Percentiles rank a stretch among this genome's conserved stretches.
Evolutionary conservation across 1,140 invertebrate species (phyloP).

Genomic region (Lutraria rhynchaena): DNA sequence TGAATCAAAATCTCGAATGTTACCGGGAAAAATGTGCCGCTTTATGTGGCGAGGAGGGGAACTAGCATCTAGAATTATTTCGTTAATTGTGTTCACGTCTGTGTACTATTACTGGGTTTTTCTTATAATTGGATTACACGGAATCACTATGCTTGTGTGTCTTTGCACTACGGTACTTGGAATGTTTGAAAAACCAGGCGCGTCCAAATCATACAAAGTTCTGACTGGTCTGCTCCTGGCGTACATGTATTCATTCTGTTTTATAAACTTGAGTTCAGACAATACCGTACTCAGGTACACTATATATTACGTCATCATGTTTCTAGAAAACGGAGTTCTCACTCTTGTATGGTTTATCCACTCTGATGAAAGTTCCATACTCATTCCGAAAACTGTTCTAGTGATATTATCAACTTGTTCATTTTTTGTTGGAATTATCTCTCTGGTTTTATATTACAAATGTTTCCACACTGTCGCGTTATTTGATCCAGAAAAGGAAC

Average conservation of each 20-base stretch:
- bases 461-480: slow-evolving; percentile 86
- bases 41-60: slow-evolving; percentile 90
- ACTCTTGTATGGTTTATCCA: slow-evolving; percentile 79
- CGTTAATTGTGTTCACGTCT: slow-evolving; percentile 92
- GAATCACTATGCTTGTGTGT: slow-evolving; percentile 93
- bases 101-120: slow-evolving; percentile 92
- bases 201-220: slow-evolving; percentile 84
- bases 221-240: slow-evolving; percentile 89
- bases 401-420: slow-evolving; percentile 86
- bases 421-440: slow-evolving; percentile 91
- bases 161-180: slow-evolving; percentile 93
- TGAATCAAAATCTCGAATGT: slow-evolving; percentile 93
- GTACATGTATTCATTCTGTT: slow-evolving; percentile 94
- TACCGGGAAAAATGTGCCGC: slow-evolving; percentile 85
- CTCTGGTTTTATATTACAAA: slow-evolving; percentile 93
- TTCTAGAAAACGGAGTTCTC: slow-evolving; percentile 90
- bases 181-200: slow-evolving; percentile 88
- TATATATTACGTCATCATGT: slow-evolving; percentile 95
- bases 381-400: slow-evolving; percentile 71
- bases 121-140: slow-evolving; percentile 90
- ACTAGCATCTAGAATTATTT: slow-evolving; percentile 90
- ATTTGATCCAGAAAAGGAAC: slow-evolving; percentile 54
- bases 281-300: slow-evolving; percentile 91
- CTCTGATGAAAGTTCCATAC: slow-evolving; percentile 11
- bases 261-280: slow-evolving; percentile 92